Percentiles rank a stretch among this genome's conserved stretches.
phyloP scores from a whole-genome alignment of 2,797 vertebrate species.

The Lophotriccus pileatus region DNA sequence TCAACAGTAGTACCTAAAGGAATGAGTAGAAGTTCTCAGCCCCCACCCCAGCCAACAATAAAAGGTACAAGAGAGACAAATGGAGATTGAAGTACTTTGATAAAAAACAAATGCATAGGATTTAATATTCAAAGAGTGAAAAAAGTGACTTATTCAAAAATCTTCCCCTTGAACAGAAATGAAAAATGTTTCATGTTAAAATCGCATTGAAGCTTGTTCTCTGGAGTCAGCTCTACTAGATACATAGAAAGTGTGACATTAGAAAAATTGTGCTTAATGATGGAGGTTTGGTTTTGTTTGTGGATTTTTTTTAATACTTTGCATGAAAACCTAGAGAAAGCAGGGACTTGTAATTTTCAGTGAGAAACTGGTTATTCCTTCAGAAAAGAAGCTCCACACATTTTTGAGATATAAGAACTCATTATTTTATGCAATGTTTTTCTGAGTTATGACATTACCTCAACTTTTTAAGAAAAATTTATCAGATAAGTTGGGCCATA shows the following conservation, averaged over 20 bases:
- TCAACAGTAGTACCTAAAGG: background rate
- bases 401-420: background rate
- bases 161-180: background rate
- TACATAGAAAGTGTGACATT: background rate
- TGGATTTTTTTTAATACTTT: background rate
- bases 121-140: background rate
- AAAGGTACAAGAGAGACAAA: background rate
- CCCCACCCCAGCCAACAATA: accelerated
- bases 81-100: background rate
- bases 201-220: background rate
- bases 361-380: background rate
- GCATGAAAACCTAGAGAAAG: background rate
- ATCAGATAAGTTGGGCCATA: background rate
- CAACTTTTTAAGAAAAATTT: background rate
- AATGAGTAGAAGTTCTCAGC: background rate
- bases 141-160: background rate
- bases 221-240: background rate
- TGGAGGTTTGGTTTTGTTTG: background rate
- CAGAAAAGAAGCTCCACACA: background rate
- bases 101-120: background rate
- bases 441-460: background rate
- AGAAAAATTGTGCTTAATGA: background rate
- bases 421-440: background rate
- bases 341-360: background rate
- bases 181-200: background rate